Evolutionary conservation across 2,113 vertebrate genomes (phyloP).

Genomic region (Paralichthys olivaceus): DNA sequence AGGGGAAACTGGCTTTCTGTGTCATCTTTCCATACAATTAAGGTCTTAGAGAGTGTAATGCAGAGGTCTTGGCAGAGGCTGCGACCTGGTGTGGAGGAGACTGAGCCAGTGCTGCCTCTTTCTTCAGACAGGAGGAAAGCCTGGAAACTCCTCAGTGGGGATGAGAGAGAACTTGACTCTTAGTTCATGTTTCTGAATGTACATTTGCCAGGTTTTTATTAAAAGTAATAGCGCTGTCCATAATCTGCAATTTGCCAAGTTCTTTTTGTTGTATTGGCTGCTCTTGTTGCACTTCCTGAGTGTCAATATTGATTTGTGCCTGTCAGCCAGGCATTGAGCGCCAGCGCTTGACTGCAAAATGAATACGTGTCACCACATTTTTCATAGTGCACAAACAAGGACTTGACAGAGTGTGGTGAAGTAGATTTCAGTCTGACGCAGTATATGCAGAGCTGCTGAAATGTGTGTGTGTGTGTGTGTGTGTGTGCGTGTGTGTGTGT

Average conservation of each 20-base stretch:
- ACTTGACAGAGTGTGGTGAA: slow-evolving; percentile 22
- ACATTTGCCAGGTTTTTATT: background rate
- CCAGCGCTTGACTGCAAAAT: slow-evolving; percentile 37
- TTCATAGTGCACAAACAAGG: slow-evolving; percentile 25
- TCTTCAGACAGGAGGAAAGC: slow-evolving; percentile 25
- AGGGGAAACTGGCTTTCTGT: slow-evolving; percentile 71
- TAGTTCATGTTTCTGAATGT: background rate
- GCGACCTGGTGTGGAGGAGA: slow-evolving; percentile 15
- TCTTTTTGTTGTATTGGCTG: background rate
- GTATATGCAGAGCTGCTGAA: slow-evolving; percentile 37
- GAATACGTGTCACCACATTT: slow-evolving; percentile 20
- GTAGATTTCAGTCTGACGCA: slow-evolving; percentile 4
- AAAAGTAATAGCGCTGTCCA: background rate
- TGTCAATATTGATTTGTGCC: slow-evolving; percentile 37
- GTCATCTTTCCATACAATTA: slow-evolving; percentile 80
- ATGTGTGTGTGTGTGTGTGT: slow-evolving; percentile 2
- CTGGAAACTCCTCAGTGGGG: slow-evolving; percentile 37
- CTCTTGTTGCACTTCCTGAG: slow-evolving; percentile 4
- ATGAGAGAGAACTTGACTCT: slow-evolving; percentile 6
- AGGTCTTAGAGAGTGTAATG: slow-evolving; percentile 54
- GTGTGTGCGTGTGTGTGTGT: slow-evolving; percentile 2
- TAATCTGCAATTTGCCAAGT: background rate
- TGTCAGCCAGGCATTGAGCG: slow-evolving; percentile 2
- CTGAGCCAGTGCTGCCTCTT: slow-evolving; percentile 38
- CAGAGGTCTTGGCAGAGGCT: slow-evolving; percentile 56